These are phyloP conservation scores for Tragulus kanchil DNA, from an alignment of 2,113 vertebrate genomes.

Conservation along the genomic window DNA sequence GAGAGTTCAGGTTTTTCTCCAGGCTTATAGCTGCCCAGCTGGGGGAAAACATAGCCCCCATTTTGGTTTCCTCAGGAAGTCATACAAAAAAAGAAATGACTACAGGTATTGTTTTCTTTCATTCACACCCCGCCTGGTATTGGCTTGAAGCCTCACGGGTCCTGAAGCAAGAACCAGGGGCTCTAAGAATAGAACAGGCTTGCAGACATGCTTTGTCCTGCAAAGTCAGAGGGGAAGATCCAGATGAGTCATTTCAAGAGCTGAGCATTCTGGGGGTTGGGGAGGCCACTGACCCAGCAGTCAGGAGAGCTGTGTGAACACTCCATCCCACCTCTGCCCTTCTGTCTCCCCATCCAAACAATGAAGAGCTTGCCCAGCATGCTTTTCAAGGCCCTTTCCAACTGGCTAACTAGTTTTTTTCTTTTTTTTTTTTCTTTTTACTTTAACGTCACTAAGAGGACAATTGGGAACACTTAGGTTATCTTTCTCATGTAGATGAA, in stretches of 20 bases:
- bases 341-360: neutral
- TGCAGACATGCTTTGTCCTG: neutral
- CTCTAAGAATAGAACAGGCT: neutral
- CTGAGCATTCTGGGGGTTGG: neutral
- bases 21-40: neutral
- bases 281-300: neutral
- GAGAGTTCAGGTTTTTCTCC: neutral
- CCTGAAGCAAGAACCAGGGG: neutral
- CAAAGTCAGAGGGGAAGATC: neutral
- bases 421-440: no score
- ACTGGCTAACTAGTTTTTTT: no score
- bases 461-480: neutral
- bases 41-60: neutral
- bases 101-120: neutral
- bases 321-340: neutral
- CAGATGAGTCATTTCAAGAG: neutral
- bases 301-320: neutral
- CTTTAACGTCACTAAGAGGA: neutral
- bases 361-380: neutral
- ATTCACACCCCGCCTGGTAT: no score
- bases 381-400: neutral
- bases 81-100: neutral
- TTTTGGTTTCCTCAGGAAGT: neutral
- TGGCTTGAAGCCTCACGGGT: neutral
- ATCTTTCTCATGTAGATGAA: neutral